Base-by-base conservation (phyloP, 2,797 vertebrate species). In the Neomorphus geoffroyi region DNA sequence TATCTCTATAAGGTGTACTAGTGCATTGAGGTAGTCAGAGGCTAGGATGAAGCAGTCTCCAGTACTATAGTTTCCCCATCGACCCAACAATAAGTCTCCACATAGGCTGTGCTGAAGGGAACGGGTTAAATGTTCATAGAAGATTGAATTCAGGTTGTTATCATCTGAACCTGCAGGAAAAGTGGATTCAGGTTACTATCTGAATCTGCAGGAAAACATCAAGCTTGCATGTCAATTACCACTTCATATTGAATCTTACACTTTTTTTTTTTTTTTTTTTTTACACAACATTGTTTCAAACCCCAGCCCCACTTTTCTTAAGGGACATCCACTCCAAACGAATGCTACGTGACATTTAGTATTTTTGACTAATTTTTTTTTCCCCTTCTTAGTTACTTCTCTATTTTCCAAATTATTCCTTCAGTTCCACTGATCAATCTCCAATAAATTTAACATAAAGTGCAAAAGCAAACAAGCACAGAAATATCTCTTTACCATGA, bases 41-140 rank as follows among this genome's bases (percentile, higher is more conserved):
- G 99, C 99, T 94, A 99, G 98, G 96, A 99, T 99, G 98, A 99
- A 99, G 96, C 99, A 99, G 96, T 99, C 99, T 28, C 99, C 99
- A 0, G 99, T 99, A 96, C 98, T 98, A 82, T 99, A 99, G 98
- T 99, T 99, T 39, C 99, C 99, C 99, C 99, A 99, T 66, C 99
- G 99, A 71, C 99, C 99, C 90, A 99, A 97, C 13, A 99, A 97
- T 73, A 99, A 98, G 92, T 99, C 99, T 56, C 99, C 99, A 96
- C 99, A 99, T 24, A 99, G 98, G 96, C 99, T 99, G 97, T 99
- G 99, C 97, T 99, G 99, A 86, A 99, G 98, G 24, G 99, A 99
- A 94, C 99, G 99, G 2, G 99, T 99, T 85, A 99, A 98, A 97
- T 99, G 99, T 96, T 99, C 99, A 58, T 99, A 99, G 97, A 99